These are phyloP conservation scores for Sebastes taczanowskii DNA, from an alignment of 2,797 vertebrate species.

Conservation along the genomic window DNA sequence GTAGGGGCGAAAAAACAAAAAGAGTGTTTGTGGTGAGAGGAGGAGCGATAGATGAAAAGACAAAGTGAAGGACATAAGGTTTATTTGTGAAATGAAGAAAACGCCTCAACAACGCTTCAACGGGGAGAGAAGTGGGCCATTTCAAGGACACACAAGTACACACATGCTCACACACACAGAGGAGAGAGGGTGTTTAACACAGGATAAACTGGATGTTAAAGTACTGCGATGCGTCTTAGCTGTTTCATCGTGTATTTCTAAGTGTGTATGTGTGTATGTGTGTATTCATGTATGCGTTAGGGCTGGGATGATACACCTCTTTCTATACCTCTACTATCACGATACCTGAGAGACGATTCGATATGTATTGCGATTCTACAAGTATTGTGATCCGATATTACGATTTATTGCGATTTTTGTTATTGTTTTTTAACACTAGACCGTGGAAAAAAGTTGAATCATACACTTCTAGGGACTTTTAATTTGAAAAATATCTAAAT, in stretches of 20 bases:
- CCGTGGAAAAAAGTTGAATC: too few species aligned
- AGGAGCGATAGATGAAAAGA: conserved; percentile 27
- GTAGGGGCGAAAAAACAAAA: conserved; percentile 40
- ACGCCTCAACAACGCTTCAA: conserved; percentile 38
- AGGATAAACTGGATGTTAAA: conserved; percentile 27
- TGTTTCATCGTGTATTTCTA: conserved; percentile 7
- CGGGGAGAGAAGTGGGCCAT: conserved; percentile 63
- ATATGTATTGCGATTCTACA: too few species aligned
- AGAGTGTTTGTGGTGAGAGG: not conserved
- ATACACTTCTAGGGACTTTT: too few species aligned
- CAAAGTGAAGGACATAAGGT: conserved; percentile 59
- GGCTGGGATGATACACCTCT: too few species aligned
- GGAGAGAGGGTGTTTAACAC: conserved; percentile 21
- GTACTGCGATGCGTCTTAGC: not conserved
- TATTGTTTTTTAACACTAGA: too few species aligned
- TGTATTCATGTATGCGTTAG: not conserved
- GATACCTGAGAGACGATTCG: too few species aligned
- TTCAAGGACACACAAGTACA: conserved; percentile 57
- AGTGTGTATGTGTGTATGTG: not conserved
- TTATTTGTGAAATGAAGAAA: conserved; percentile 51
- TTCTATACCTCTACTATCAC: too few species aligned
- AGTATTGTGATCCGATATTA: too few species aligned
- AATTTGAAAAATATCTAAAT: too few species aligned
- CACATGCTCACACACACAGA: not conserved
- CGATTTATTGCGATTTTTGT: too few species aligned